Percentiles rank a stretch among this genome's conserved stretches.
These are phyloP conservation scores for Phenganax marumi DNA, from an alignment of 92 coral and sea anemone species.

Conservation along the genomic window DNA sequence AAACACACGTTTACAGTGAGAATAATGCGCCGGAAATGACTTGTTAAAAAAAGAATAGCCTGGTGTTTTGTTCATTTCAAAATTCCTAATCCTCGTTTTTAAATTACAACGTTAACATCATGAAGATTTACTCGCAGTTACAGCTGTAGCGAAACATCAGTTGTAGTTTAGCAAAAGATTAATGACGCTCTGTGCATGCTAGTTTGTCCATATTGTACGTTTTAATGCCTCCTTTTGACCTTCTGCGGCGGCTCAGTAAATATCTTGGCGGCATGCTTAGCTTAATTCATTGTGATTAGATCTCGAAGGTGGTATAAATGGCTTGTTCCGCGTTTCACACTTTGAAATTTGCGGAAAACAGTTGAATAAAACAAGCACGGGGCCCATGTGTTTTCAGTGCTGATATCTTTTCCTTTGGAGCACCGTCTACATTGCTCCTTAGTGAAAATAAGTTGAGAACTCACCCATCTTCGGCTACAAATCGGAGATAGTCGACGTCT, in stretches of 20 bases:
- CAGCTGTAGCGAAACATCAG: background rate
- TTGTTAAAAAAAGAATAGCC: slow-evolving; percentile 27
- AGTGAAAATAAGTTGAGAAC: slow-evolving; percentile 33
- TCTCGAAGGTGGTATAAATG: too few species aligned
- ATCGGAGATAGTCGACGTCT: slow-evolving; percentile 85
- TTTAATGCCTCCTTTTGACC: too few species aligned
- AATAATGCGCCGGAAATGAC: slow-evolving; percentile 36
- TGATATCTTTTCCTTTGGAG: background rate
- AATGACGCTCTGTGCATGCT: too few species aligned
- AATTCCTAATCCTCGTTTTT: background rate
- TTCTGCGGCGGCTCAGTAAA: too few species aligned
- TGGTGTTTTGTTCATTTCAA: background rate
- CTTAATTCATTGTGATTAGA: too few species aligned
- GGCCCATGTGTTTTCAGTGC: background rate
- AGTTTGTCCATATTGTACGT: too few species aligned
- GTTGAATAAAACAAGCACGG: background rate
- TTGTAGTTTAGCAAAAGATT: background rate
- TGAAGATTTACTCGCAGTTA: background rate
- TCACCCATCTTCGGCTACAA: slow-evolving; percentile 92
- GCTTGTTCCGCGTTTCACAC: background rate
- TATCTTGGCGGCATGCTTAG: too few species aligned
- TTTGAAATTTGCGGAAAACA: background rate
- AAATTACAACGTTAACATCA: background rate
- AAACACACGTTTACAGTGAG: slow-evolving; percentile 27
- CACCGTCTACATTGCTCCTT: background rate